Base-by-base conservation (phyloP, 1,140 invertebrate genomes). In the Pseudomyrmex concolor region DNA sequence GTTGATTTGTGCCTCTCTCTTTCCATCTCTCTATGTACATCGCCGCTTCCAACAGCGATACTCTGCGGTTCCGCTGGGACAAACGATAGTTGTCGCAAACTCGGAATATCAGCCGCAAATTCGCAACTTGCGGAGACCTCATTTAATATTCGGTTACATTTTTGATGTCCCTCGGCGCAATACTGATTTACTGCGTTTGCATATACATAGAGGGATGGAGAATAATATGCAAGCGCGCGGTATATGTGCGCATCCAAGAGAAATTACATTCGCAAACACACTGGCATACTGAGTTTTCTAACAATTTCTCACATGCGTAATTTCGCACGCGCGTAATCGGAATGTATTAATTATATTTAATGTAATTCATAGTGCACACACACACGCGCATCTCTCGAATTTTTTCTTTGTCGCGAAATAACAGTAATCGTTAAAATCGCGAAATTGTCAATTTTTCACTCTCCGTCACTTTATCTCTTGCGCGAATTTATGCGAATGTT, bases 81-180 rank as follows among this genome's bases (percentile, higher is more conserved):
- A n/a, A 78, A 57, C 76, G 76, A 78, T 78, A 78, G 76, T 78
- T 78, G 76, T 78, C 76, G 76, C 76, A 78, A 78, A 78, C 76
- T 78, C 76, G 76, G 76, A 70, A 78, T 78, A 78, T 78, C 76
- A 78, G 76, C 64, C 64, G 54, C 76, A 70, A 78, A 78, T 67
- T 51, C 63, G 64, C 76, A 78, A 78, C 76, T 78, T 78, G 76
- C 34, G 76, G 76, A 70, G 43, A 80, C 67, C 64, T 78, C 76
- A 70, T 78, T 78, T 78, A 80, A 80, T 80, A 80, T 80, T 80
- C 76, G 64, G 54, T 80, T 70, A 80, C 54, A 80, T 80, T 80
- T 80, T 80, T 80, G 45, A 80, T 70, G 76, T 80, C 76, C 76
- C 76, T 67, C 64, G 76, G 64, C 76, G 76, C 76, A 70, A 78